phyloP scores from a whole-genome alignment of 2,113 vertebrate genomes.

The Sprattus sprattus region DNA sequence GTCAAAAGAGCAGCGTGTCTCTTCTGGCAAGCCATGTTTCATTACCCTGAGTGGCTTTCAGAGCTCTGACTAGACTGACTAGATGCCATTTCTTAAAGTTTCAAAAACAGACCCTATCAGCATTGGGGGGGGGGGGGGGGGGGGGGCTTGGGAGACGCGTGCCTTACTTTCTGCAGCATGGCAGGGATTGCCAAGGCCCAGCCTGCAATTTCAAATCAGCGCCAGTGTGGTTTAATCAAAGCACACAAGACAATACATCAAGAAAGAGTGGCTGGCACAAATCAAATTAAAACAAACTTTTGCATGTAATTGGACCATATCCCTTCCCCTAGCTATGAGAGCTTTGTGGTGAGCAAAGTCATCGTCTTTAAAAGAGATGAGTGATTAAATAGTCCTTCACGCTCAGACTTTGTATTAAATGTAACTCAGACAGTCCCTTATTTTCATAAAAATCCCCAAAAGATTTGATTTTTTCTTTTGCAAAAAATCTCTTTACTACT shows the following conservation, averaged over 20 bases:
- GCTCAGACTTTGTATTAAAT: no score
- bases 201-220: constrained; percentile 25
- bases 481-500: not conserved
- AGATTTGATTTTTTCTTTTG: not conserved
- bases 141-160: not conserved
- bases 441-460: not conserved
- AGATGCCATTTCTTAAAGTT: constrained; percentile 40
- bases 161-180: constrained; percentile 17
- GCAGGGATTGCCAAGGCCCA: constrained; percentile 32
- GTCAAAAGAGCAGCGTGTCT: constrained; percentile 54
- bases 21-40: constrained; percentile 64
- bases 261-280: not conserved
- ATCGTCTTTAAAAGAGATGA: not conserved
- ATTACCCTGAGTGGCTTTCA: constrained; percentile 74
- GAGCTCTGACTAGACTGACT: constrained; percentile 23
- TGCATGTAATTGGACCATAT: not conserved
- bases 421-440: no score
- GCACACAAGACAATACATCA: not conserved
- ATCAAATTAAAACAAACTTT: not conserved
- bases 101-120: constrained; percentile 49
- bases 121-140: not conserved
- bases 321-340: not conserved
- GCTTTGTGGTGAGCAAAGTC: not conserved
- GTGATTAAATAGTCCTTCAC: no score
- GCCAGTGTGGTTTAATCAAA: constrained; percentile 40